These are phyloP conservation scores for Sialia sialis DNA, from an alignment of 2,113 vertebrate genomes.

Conservation along the genomic window DNA sequence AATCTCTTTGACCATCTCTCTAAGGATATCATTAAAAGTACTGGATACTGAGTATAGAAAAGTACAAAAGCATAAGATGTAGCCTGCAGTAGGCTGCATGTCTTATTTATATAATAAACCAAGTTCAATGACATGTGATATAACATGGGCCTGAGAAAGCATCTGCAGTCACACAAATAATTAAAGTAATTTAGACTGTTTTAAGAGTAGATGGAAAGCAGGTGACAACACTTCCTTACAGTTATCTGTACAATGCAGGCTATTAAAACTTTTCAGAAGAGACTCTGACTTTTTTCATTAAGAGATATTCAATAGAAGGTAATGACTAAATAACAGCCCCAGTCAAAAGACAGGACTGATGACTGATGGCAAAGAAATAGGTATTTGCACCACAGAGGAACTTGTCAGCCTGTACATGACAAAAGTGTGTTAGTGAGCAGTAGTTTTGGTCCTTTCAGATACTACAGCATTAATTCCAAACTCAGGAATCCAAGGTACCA, in stretches of 20 bases:
- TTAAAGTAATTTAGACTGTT: neutral
- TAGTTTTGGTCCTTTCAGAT: neutral
- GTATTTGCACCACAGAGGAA: neutral
- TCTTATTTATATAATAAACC: conserved; percentile 17
- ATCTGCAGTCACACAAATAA: neutral
- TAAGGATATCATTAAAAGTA: conserved; percentile 62
- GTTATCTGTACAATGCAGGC: neutral
- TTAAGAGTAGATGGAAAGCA: neutral
- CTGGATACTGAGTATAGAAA: neutral
- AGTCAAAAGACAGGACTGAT: neutral
- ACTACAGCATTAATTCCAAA: neutral
- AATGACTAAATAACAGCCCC: neutral
- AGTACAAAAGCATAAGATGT: neutral
- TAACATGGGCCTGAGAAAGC: neutral
- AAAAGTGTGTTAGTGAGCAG: neutral
- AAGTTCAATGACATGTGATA: neutral
- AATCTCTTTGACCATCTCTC: conserved; percentile 38
- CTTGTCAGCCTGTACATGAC: neutral
- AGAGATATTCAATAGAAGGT: neutral
- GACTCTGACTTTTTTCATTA: neutral
- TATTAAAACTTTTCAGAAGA: conserved; percentile 15
- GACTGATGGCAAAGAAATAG: neutral
- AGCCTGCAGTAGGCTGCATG: neutral
- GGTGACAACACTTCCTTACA: neutral
- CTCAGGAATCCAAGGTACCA: neutral